Percentiles rank a stretch among this genome's conserved stretches.
Evolutionary conservation across 2,113 vertebrate genomes (phyloP).

Genomic region (Pangasianodon hypophthalmus): DNA sequence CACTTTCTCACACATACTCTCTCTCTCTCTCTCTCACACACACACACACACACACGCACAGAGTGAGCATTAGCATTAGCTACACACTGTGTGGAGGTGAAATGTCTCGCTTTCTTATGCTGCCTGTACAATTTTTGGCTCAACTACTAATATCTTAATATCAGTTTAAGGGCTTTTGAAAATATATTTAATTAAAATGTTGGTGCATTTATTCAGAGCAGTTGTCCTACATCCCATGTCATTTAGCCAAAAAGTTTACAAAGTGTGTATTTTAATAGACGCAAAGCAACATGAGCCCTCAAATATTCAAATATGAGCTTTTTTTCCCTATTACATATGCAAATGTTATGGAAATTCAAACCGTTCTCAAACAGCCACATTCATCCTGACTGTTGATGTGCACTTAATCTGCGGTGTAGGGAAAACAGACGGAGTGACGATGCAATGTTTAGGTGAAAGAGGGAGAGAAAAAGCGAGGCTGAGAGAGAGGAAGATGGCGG

Average conservation of each 20-base stretch:
- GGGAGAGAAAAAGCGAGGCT: neutral
- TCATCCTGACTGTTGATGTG: neutral
- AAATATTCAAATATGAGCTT: neutral
- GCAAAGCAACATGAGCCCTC: neutral
- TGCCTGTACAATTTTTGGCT: neutral
- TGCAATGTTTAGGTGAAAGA: neutral
- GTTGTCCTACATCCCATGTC: neutral
- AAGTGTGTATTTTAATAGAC: neutral
- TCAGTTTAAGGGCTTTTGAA: too few relatives aligned
- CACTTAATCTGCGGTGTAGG: neutral
- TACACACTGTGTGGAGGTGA: too few relatives aligned
- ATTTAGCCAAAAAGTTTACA: neutral
- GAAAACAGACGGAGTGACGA: neutral
- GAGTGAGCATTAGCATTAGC: too few relatives aligned
- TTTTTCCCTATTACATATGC: neutral
- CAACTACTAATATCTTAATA: too few relatives aligned
- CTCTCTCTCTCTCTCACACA: too few relatives aligned
- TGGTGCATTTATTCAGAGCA: neutral
- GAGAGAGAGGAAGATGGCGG: neutral
- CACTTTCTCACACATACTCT: too few relatives aligned
- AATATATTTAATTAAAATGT: neutral
- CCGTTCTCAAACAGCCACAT: neutral
- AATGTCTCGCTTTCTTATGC: neutral
- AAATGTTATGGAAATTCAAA: conserved; percentile 1
- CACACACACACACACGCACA: too few relatives aligned